A percentile compares a stretch with the other conserved stretches of the same genome.
These are phyloP conservation scores for Melolontha melolontha DNA, from an alignment of 2,888 invertebrate species.

Conservation along the genomic window DNA sequence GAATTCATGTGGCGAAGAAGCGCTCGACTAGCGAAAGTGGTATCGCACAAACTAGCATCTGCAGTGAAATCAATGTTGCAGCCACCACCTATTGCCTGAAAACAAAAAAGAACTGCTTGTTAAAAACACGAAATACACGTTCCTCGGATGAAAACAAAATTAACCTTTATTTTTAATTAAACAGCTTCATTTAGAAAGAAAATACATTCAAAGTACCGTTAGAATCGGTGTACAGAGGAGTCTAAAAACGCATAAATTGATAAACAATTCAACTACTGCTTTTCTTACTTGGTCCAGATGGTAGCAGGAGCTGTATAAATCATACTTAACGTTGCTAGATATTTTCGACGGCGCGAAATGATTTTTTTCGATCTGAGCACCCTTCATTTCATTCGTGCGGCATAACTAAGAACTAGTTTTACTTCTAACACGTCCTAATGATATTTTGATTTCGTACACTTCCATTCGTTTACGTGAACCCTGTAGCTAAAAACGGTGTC, in stretches of 20 bases:
- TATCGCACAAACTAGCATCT: conserved; percentile 81
- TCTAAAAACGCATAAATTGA: conserved; percentile 12
- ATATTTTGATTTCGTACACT: conserved; percentile 14
- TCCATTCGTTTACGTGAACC: conserved; percentile 15
- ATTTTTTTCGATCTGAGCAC: conserved; percentile 25
- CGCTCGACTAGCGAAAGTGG: conserved; percentile 85
- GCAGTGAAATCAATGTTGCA: conserved; percentile 73
- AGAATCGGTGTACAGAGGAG: conserved; percentile 18
- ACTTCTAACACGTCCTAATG: conserved; percentile 23
- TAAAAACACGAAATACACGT: conserved; percentile 28
- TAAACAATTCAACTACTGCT: background rate
- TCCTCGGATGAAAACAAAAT: conserved; percentile 14
- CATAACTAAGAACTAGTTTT: conserved; percentile 21
- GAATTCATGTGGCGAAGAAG: conserved; percentile 88
- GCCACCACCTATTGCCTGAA: conserved; percentile 63
- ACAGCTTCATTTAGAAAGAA: conserved; percentile 7
- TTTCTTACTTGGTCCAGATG: conserved; percentile 33
- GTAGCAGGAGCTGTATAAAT: conserved; percentile 11
- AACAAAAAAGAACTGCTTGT: conserved; percentile 5
- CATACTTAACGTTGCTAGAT: background rate
- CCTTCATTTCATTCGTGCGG: conserved; percentile 26
- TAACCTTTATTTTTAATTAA: background rate
- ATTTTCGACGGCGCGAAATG: conserved; percentile 15
- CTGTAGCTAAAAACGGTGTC: conserved; percentile 24
- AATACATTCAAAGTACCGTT: conserved; percentile 30